phyloP scores from a whole-genome alignment of 2,113 vertebrate genomes.

The Eurystomus gularis region DNA sequence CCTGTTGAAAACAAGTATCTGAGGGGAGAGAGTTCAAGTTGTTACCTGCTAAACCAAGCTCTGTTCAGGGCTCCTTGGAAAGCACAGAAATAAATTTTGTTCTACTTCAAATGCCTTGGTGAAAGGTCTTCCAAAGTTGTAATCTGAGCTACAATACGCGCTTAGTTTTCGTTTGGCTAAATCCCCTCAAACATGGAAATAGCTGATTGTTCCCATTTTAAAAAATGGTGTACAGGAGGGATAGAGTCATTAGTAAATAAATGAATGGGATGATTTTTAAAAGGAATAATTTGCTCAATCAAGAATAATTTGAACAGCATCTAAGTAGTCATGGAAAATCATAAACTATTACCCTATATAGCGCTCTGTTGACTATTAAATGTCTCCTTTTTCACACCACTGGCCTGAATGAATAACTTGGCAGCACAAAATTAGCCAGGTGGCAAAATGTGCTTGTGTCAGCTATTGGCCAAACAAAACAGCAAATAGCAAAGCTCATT shows the following conservation, averaged over 20 bases:
- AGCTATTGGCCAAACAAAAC: slow-evolving; percentile 73
- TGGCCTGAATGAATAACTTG: slow-evolving; percentile 76
- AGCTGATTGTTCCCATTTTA: neutral
- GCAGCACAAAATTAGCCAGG: slow-evolving; percentile 75
- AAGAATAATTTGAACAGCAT: slow-evolving; percentile 62
- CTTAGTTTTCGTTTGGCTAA: neutral
- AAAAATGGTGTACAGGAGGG: neutral
- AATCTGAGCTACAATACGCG: neutral
- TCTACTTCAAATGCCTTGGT: neutral
- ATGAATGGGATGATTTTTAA: slow-evolving; percentile 46
- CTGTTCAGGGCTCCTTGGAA: neutral
- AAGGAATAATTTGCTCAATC: slow-evolving; percentile 64
- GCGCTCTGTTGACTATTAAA: slow-evolving; percentile 77
- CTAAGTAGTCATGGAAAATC: slow-evolving; percentile 72
- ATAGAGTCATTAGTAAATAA: slow-evolving; percentile 49
- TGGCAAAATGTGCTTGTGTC: slow-evolving; percentile 76
- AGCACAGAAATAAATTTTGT: neutral
- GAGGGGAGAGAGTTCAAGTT: neutral
- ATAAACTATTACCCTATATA: slow-evolving; percentile 76
- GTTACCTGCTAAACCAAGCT: neutral
- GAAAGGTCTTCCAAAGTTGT: slow-evolving; percentile 18
- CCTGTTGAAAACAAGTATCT: neutral
- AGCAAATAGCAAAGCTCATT: slow-evolving; percentile 68
- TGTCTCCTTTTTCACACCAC: slow-evolving; percentile 77
- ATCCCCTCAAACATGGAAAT: neutral